These are phyloP conservation scores for Netelia inedita DNA, from an alignment of 2,888 invertebrate species.

Conservation along the genomic window DNA sequence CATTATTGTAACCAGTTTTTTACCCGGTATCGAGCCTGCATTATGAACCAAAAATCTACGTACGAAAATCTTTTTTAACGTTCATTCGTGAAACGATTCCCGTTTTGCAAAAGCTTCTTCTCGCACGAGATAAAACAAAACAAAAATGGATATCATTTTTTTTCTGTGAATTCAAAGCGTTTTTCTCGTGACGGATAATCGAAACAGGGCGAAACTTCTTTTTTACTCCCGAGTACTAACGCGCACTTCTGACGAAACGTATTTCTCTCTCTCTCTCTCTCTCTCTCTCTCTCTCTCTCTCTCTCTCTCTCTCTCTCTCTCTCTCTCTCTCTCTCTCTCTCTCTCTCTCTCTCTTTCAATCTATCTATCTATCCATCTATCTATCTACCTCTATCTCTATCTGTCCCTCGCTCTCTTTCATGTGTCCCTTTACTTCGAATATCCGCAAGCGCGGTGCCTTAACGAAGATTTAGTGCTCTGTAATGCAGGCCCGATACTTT, in stretches of 20 bases:
- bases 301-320: too few relatives aligned
- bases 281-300: background rate
- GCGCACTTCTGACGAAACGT: background rate
- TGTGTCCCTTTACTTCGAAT: background rate
- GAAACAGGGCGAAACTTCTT: background rate
- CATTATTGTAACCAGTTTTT: constrained; percentile 86
- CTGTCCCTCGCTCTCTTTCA: background rate
- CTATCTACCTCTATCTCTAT: background rate
- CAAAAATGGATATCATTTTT: background rate
- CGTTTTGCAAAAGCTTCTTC: background rate
- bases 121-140: background rate
- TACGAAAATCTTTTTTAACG: background rate
- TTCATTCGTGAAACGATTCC: background rate
- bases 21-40: constrained; percentile 82
- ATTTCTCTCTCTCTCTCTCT: background rate
- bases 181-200: background rate
- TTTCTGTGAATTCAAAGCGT: too few relatives aligned
- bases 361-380: too few relatives aligned
- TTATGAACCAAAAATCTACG: constrained; percentile 73
- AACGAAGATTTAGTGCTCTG: constrained; percentile 70
- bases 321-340: too few relatives aligned
- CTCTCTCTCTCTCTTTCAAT: too few relatives aligned
- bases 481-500: constrained; percentile 82
- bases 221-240: constrained; percentile 24
- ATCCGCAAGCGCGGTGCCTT: background rate